Conservation (phyloP, 2,888 invertebrate species). For the Sesamia inferens region DNA sequence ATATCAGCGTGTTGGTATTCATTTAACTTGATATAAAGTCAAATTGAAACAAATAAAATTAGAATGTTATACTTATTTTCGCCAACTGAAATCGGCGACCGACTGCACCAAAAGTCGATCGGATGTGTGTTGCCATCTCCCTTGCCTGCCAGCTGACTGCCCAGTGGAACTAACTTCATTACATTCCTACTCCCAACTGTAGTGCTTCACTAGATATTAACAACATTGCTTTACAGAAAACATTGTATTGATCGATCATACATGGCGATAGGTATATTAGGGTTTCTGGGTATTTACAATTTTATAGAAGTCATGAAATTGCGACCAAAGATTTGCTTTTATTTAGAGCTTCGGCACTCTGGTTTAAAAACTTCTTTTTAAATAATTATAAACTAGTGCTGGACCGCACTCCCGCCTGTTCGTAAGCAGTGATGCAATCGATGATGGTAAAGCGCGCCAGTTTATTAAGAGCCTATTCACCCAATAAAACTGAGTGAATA, state of each 20-base stretch:
- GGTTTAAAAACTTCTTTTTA: too few relatives aligned
- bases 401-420: too few relatives aligned
- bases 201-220: constrained; percentile 6
- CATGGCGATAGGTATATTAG: background rate
- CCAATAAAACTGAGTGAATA: too few relatives aligned
- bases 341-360: background rate
- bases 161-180: constrained; percentile 31
- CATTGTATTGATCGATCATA: background rate
- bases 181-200: constrained; percentile 13
- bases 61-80: background rate
- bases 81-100: background rate
- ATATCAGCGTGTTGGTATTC: too few relatives aligned
- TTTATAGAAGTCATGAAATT: background rate
- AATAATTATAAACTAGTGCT: too few relatives aligned
- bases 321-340: background rate
- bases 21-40: too few relatives aligned
- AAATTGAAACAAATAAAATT: too few relatives aligned
- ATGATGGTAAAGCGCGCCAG: too few relatives aligned
- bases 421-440: too few relatives aligned
- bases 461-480: too few relatives aligned
- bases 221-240: background rate
- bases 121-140: constrained; percentile 3
- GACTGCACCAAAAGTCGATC: constrained; percentile 1
- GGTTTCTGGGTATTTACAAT: background rate
- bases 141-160: constrained; percentile 1